Percentiles rank a stretch among this genome's conserved stretches.
Evolutionary conservation across 2,888 invertebrate genomes (phyloP).

Genomic region (Gymnocheta viridis): DNA sequence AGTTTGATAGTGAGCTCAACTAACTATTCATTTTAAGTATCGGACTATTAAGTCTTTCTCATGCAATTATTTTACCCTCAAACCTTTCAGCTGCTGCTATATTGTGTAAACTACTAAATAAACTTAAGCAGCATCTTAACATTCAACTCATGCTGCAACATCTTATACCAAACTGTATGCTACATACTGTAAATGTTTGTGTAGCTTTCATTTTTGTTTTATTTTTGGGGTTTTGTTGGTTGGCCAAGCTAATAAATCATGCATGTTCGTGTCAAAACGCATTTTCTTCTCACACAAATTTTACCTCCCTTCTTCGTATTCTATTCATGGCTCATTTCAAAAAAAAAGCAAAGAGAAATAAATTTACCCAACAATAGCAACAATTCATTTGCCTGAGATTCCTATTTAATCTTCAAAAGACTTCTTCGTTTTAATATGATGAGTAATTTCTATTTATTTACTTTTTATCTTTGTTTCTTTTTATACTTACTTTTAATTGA

Average conservation of each 20-base stretch:
- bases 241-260: constrained; percentile 67
- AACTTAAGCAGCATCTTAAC: constrained; percentile 50
- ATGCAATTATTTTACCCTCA: constrained; percentile 35
- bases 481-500: constrained; percentile 59
- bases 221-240: constrained; percentile 58
- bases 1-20: constrained; percentile 10
- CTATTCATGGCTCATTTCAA: neutral
- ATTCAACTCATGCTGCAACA: constrained; percentile 63
- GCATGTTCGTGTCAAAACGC: constrained; percentile 68
- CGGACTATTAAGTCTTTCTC: constrained; percentile 58
- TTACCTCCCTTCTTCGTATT: neutral
- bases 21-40: constrained; percentile 49
- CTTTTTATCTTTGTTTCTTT: constrained; percentile 3
- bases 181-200: constrained; percentile 10
- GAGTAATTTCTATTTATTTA: constrained; percentile 54
- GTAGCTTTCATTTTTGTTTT: neutral
- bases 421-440: constrained; percentile 59
- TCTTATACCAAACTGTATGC: neutral
- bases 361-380: constrained; percentile 28
- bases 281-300: constrained; percentile 53
- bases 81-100: neutral
- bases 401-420: constrained; percentile 46
- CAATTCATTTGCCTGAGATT: constrained; percentile 43
- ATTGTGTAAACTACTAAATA: constrained; percentile 39
- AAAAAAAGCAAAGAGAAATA: neutral